phyloP scores from a whole-genome alignment of 2,113 vertebrate species.

The Zosterops lateralis region DNA sequence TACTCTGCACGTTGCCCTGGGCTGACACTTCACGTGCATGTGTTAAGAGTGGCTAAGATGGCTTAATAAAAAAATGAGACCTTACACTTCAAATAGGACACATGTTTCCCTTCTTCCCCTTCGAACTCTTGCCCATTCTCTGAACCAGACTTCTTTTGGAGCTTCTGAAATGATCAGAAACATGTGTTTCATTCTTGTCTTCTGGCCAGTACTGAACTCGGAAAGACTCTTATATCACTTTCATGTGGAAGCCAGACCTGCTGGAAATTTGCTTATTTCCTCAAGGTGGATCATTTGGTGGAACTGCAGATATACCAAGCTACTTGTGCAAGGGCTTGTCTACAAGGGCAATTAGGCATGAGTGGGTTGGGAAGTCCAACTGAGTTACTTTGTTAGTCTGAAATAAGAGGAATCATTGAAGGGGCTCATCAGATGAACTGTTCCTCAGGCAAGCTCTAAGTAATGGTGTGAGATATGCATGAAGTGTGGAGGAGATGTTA shows the following conservation, averaged over 20 bases:
- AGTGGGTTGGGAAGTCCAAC: background rate
- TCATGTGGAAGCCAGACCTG: conserved; percentile 24
- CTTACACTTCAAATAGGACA: conserved; percentile 36
- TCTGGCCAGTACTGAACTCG: background rate
- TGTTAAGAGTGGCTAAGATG: conserved; percentile 5
- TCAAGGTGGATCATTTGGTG: conserved; percentile 8
- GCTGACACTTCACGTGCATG: background rate
- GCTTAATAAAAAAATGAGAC: conserved; percentile 24
- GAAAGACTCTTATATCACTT: conserved; percentile 21
- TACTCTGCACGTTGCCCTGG: background rate
- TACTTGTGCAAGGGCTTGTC: background rate
- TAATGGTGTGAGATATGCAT: background rate
- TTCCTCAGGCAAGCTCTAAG: background rate
- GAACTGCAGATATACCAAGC: background rate
- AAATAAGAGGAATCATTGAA: background rate
- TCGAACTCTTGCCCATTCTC: background rate
- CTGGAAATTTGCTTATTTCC: conserved; percentile 8
- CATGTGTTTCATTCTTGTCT: conserved; percentile 3
- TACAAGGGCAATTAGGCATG: background rate
- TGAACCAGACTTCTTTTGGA: conserved; percentile 15
- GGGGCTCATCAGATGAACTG: background rate
- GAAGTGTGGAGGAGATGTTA: background rate
- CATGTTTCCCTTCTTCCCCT: background rate
- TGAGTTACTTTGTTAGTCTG: background rate
- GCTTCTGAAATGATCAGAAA: conserved; percentile 53